Percentiles rank a stretch among this genome's conserved stretches.
These are phyloP conservation scores for Sorex maritimensis DNA, from an alignment of 2,797 vertebrate genomes.

Conservation along the genomic window DNA sequence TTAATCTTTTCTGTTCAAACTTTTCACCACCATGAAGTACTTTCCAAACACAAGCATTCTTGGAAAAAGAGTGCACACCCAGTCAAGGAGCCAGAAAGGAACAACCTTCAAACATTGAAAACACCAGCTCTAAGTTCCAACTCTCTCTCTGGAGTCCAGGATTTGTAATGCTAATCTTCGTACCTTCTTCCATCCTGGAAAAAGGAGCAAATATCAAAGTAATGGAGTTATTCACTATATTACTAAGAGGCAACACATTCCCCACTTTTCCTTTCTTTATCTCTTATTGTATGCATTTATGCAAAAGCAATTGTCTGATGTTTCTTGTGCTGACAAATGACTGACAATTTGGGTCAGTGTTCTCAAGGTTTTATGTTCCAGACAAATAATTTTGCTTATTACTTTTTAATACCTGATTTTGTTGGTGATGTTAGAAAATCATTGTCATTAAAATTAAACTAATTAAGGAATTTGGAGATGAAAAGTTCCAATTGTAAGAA, in stretches of 20 bases:
- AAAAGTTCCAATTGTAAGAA: not conserved
- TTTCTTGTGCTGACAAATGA: constrained; percentile 71
- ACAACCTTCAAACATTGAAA: constrained; percentile 79
- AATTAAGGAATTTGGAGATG: constrained; percentile 51
- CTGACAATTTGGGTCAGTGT: constrained; percentile 60
- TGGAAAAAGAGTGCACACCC: constrained; percentile 74
- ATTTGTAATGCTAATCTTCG: constrained; percentile 78
- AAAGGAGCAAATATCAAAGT: constrained; percentile 76
- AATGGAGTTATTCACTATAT: constrained; percentile 77
- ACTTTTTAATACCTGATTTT: constrained; percentile 36
- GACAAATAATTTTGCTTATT: constrained; percentile 19
- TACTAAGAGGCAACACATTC: constrained; percentile 83
- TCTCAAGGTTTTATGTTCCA: constrained; percentile 69
- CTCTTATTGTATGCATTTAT: constrained; percentile 76
- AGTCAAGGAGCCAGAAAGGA: constrained; percentile 75
- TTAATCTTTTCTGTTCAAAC: constrained; percentile 81
- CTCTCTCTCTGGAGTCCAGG: constrained; percentile 64
- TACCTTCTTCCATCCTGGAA: constrained; percentile 60
- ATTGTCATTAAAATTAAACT: constrained; percentile 45
- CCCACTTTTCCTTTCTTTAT: constrained; percentile 73
- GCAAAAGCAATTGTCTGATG: constrained; percentile 82
- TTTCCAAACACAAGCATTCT: constrained; percentile 82
- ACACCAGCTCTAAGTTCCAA: constrained; percentile 61
- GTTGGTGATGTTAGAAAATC: not conserved
- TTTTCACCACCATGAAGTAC: constrained; percentile 78